Evolutionary conservation across 2,888 invertebrate species (phyloP), one percentile per base, ranked within the genome.

Genomic region (Gonocerus acuteangulatus): DNA sequence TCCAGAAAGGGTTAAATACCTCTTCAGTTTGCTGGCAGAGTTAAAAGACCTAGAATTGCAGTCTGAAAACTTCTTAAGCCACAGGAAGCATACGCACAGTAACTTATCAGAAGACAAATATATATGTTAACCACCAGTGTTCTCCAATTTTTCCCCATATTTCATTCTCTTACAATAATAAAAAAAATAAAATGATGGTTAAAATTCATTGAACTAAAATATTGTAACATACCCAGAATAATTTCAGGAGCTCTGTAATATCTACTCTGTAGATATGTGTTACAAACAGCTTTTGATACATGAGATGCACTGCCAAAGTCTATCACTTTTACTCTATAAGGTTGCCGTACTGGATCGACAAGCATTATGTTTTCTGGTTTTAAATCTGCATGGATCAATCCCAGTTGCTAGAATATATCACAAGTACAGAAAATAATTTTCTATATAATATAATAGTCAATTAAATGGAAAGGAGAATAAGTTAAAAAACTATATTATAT

Each of bases 281-380:
- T 99, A 78, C 97, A 97, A 52, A 99, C 96, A 13, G 97, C 97
- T 79, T 99, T 99, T 77, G 95, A 95, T 70, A 97, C 95, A 77
- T 99, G 97, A 64, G 95, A 95, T 59, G 99, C 99, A 73, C 95
- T 96, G 69, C 99, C 99, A 79, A 99, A 99, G 81, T 99, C 99
- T 71, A 99, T 99, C 52, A 96, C 99, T 81, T 99, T 99, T 61
- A 99, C 97, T 68, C 97, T 83, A 79, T 96, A 99, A 1, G 99
- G 99, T 75, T 96, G 95, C 67, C 96, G 85, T 62, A 89, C 88
- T 48, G 97, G 99, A 78, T 99, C 97, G 69, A 99, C 97, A 76
- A 99, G 78, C 99, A 99, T 99, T 74, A 99, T 99, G 78, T 99
- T 99, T 79, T 99, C 99, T 16, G 99, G 99, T 78, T 99, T 99